phyloP scores from a whole-genome alignment of 2,113 vertebrate species.

The Hypocryptadius cinnamomeus region DNA sequence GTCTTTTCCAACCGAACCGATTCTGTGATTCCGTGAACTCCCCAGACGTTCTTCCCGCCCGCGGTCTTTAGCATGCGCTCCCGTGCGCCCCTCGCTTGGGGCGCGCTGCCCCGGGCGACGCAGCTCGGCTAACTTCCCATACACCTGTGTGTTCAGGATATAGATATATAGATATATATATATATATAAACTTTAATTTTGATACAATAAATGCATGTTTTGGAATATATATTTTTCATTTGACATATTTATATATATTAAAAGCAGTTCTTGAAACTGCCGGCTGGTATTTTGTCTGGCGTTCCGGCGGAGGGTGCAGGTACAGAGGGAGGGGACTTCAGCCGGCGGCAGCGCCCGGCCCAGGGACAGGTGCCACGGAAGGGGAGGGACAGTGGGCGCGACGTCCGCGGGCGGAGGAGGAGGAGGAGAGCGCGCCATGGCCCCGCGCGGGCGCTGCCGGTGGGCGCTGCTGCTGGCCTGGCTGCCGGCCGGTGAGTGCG shows the following conservation, averaged over 20 bases:
- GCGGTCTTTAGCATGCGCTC: not conserved
- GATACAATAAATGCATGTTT: not conserved
- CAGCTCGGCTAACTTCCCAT: not conserved
- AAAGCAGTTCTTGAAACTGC: not conserved
- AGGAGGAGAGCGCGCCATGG: slow-evolving; percentile 40
- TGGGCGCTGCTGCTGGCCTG: slow-evolving; percentile 57
- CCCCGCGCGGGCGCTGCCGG: not conserved
- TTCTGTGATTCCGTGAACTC: not conserved
- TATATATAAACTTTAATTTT: too few relatives aligned
- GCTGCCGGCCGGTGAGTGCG: slow-evolving; percentile 70
- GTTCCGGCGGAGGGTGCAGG: not conserved
- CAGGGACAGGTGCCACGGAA: slow-evolving; percentile 8
- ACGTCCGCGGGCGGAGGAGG: not conserved
- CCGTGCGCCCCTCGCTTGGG: too few relatives aligned
- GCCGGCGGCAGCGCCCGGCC: not conserved
- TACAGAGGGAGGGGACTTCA: not conserved
- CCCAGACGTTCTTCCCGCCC: not conserved
- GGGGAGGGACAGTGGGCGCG: slow-evolving; percentile 4
- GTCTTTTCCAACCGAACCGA: not conserved
- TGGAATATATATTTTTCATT: not conserved
- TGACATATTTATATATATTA: too few relatives aligned
- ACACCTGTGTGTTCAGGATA: not conserved
- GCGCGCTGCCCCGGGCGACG: not conserved
- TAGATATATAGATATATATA: too few relatives aligned
- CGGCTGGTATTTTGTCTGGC: too few relatives aligned